These are phyloP conservation scores for Orthosia incerta DNA, from an alignment of 2,888 invertebrate genomes.

Conservation along the genomic window DNA sequence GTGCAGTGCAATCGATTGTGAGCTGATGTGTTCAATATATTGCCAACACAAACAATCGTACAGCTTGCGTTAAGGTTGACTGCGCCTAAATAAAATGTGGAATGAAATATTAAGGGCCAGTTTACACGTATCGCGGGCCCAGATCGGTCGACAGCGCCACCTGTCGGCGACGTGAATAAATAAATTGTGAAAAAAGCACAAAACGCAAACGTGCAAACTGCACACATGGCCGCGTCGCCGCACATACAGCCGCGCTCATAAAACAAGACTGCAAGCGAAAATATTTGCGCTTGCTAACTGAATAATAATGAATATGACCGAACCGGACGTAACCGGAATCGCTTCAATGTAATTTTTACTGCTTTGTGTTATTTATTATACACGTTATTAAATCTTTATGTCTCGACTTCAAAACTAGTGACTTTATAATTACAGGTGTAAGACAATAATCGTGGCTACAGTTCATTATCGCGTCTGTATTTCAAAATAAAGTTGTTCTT, in stretches of 20 bases:
- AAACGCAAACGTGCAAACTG: conserved; percentile 70
- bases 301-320: conserved; percentile 79
- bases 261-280: conserved; percentile 73
- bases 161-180: conserved; percentile 84
- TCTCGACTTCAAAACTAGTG: conserved; percentile 50
- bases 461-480: conserved; percentile 23
- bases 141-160: conserved; percentile 82
- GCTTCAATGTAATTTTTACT: conserved; percentile 68
- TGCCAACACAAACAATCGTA: conserved; percentile 66
- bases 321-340: conserved; percentile 71
- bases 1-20: conserved; percentile 25
- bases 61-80: conserved; percentile 70
- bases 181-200: conserved; percentile 76
- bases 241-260: conserved; percentile 64
- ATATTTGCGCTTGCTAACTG: conserved; percentile 82
- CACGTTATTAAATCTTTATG: conserved; percentile 57
- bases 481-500: conserved; percentile 27
- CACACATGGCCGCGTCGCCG: conserved; percentile 59
- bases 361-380: conserved; percentile 59
- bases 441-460: conserved; percentile 29
- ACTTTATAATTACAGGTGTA: conserved; percentile 37
- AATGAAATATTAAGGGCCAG: conserved; percentile 84
- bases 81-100: conserved; percentile 80
- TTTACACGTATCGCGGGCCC: conserved; percentile 82
- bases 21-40: conserved; percentile 25